Base-by-base conservation (phyloP, 2,888 invertebrate species). In the Hydroisotoma schaefferi region DNA sequence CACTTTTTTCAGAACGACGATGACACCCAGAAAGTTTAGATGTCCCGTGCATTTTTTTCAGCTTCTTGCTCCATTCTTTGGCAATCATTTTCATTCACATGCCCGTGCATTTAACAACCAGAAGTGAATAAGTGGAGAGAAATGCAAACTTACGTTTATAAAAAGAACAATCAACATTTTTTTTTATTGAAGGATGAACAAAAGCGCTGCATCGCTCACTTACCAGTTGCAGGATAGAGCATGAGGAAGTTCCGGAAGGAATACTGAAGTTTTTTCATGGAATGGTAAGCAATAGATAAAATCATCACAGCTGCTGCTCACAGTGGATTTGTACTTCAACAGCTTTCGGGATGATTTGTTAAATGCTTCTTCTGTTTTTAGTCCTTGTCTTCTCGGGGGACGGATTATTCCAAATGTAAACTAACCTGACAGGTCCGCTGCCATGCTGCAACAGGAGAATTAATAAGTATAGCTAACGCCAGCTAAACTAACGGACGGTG, bases 291-390 rank as follows among this genome's bases (percentile, higher is more conserved):
- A 8, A 28, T 33, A 18, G 38, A 48, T 3, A 25, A 18, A 48
- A 12, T 40, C 40, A 43, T 53, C 40, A 20, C 53, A 53, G 38
- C 53, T 40, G 53, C 40, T 25, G 33, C 22, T 18, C 29, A 33
- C 29, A 22, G 38, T 33, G 53, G 53, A 53, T 53, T 53, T 53
- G 53, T 53, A 53, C 25, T 53, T 53, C 53, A 53, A 53, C 53
- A 53, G 40, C 40, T 53, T 53, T 53, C 46, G 25, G 53, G 20
- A 53, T 53, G 53, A 53, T 53, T 53, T 53, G 53, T 40, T 53
- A 53, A 53, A 53, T 26, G 53, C 53, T 33, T n/a, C n/a, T n/a
- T n/a, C n/a, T n/a, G n/a, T n/a, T n/a, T 53, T 53, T 26, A 22
- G 22, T 10, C n/a, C n/a, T n/a, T n/a, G n/a, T n/a, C n/a, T n/a